phyloP scores from a whole-genome alignment of 2,888 invertebrate species.

The Apamea monoglypha region DNA sequence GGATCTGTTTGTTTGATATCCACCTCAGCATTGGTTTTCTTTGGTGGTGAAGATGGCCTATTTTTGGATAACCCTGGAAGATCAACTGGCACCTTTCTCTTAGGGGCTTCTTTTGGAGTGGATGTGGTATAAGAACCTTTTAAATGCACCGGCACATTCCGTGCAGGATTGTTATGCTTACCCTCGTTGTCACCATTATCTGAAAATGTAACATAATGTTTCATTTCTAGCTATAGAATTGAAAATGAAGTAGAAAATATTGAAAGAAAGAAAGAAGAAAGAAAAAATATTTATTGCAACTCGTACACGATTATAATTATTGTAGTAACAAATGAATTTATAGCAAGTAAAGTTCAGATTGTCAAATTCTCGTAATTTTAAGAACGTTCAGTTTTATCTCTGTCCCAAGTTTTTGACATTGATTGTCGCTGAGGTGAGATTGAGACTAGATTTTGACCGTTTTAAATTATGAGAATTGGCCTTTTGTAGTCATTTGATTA shows the following conservation, averaged over 20 bases:
- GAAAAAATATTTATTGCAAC: too few species aligned
- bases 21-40: conserved; percentile 73
- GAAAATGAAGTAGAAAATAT: background rate
- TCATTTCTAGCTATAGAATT: too few species aligned
- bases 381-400: background rate
- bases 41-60: conserved; percentile 72
- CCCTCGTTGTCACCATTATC: conserved; percentile 42
- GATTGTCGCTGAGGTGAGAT: background rate
- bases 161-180: conserved; percentile 75
- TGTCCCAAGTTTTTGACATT: background rate
- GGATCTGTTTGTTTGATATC: conserved; percentile 81
- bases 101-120: conserved; percentile 77
- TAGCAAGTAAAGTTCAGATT: background rate
- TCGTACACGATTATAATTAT: too few species aligned
- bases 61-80: conserved; percentile 75
- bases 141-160: conserved; percentile 83
- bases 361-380: background rate
- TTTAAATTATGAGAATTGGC: background rate
- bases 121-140: conserved; percentile 85
- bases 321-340: background rate
- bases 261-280: too few species aligned
- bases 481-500: background rate
- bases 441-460: background rate
- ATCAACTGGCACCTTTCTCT: conserved; percentile 75
- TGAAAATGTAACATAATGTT: conserved; percentile 7